Conservation (phyloP, 1,140 invertebrate genomes). For the Saxidomus purpurata region DNA sequence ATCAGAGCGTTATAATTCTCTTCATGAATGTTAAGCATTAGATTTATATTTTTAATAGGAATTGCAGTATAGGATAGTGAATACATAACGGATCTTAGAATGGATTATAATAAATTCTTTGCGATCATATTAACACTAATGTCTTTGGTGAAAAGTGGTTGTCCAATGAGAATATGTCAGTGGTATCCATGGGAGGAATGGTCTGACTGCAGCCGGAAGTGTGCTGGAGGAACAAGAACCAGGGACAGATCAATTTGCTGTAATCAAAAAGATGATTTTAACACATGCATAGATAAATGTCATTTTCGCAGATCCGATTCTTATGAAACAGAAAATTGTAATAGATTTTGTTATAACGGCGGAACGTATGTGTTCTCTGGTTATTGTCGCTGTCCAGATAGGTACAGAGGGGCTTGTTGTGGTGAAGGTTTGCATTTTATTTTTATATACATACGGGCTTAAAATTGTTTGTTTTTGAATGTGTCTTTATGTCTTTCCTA, state of each 20-base stretch:
- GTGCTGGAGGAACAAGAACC: neutral
- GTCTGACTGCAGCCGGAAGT: neutral
- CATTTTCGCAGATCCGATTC: too few species aligned
- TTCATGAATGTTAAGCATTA: too few species aligned
- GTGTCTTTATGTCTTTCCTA: too few species aligned
- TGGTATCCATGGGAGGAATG: slow-evolving; percentile 3
- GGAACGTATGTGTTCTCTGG: neutral
- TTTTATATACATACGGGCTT: neutral
- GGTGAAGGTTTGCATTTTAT: neutral
- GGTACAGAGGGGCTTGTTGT: neutral
- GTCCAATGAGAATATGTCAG: too few species aligned
- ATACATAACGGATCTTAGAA: too few species aligned
- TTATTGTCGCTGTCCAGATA: neutral
- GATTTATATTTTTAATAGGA: too few species aligned
- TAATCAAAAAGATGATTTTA: neutral
- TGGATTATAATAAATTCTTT: too few species aligned
- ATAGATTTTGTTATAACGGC: neutral
- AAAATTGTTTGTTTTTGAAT: too few species aligned
- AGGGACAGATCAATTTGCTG: neutral
- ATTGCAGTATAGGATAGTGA: too few species aligned
- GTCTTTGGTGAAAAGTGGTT: too few species aligned
- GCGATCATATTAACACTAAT: too few species aligned
- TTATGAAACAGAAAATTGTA: neutral
- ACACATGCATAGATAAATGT: neutral
- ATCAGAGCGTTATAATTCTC: too few species aligned